Conservation (phyloP, 2,888 invertebrate genomes). For the Athrips mouffetella region DNA sequence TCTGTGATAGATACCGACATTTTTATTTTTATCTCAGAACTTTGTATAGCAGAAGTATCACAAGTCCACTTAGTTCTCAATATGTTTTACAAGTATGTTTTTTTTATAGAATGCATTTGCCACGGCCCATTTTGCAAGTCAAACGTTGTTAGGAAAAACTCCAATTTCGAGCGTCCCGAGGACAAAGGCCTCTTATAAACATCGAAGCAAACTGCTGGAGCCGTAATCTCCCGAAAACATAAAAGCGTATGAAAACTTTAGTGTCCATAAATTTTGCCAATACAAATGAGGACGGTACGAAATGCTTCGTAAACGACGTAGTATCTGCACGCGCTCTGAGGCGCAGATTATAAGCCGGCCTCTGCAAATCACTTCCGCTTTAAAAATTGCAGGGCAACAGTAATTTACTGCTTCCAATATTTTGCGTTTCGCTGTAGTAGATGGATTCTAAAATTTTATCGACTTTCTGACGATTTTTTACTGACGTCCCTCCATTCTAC, state of each 20-base stretch:
- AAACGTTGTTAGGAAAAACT: slow-evolving; percentile 43
- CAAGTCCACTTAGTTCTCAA: no score
- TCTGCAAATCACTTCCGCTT: neutral
- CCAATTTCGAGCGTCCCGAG: slow-evolving; percentile 46
- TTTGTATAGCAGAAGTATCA: no score
- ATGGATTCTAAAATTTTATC: neutral
- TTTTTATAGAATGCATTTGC: no score
- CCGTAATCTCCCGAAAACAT: slow-evolving; percentile 29
- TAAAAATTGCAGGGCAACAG: neutral
- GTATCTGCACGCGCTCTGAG: neutral
- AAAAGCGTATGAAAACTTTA: slow-evolving; percentile 45
- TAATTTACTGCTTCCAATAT: neutral
- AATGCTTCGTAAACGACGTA: slow-evolving; percentile 2
- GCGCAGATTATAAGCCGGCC: neutral
- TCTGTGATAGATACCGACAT: no score
- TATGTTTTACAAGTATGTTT: no score
- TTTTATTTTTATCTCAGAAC: no score
- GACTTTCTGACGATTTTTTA: neutral
- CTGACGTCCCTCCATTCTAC: neutral
- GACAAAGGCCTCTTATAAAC: slow-evolving; percentile 51
- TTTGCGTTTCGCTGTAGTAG: neutral
- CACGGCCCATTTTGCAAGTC: slow-evolving; percentile 37
- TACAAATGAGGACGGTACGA: slow-evolving; percentile 43
- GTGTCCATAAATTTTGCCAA: slow-evolving; percentile 64
- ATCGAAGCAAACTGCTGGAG: slow-evolving; percentile 48